Evolutionary conservation across 2,888 invertebrate species (phyloP).

Genomic region (Lordiphosa fenestrarum): DNA sequence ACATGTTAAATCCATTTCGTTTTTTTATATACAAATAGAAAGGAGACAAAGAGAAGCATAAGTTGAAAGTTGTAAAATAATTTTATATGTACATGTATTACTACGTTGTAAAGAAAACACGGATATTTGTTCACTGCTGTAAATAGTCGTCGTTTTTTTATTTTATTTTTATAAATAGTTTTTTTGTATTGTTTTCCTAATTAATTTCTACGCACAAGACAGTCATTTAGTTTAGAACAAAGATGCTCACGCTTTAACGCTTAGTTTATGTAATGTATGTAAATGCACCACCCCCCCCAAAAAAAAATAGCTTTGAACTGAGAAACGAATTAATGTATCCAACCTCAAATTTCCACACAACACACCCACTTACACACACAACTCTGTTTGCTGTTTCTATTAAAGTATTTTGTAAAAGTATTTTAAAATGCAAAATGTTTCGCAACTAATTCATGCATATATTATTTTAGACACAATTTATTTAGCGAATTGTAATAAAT

Average conservation of each 20-base stretch:
- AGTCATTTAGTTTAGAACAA: slow-evolving; percentile 64
- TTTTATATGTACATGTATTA: slow-evolving; percentile 47
- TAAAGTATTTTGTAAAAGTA: slow-evolving; percentile 70
- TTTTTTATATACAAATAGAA: slow-evolving; percentile 51
- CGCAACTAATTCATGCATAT: slow-evolving; percentile 44
- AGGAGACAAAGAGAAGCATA: slow-evolving; percentile 17
- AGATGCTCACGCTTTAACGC: slow-evolving; percentile 59
- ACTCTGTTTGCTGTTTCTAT: slow-evolving; percentile 53
- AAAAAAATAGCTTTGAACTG: slow-evolving; percentile 58
- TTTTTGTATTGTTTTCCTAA: slow-evolving; percentile 35
- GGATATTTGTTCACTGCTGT: slow-evolving; percentile 58
- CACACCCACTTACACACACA: slow-evolving; percentile 11
- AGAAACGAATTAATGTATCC: slow-evolving; percentile 25
- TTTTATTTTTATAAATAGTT: slow-evolving; percentile 1
- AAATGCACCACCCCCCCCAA: slow-evolving; percentile 4
- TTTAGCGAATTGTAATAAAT: slow-evolving; percentile 72
- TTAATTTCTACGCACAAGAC: slow-evolving; percentile 61
- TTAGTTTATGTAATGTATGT: slow-evolving; percentile 44
- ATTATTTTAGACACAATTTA: slow-evolving; percentile 69
- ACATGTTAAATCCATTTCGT: slow-evolving; percentile 58
- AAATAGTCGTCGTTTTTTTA: slow-evolving; percentile 61
- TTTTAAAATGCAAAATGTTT: slow-evolving; percentile 51
- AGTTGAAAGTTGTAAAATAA: slow-evolving; percentile 61
- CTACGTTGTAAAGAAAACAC: slow-evolving; percentile 53
- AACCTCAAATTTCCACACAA: slow-evolving; percentile 2